Conservation (phyloP, 2,888 invertebrate genomes). For the Hofmannophila pseudospretella region DNA sequence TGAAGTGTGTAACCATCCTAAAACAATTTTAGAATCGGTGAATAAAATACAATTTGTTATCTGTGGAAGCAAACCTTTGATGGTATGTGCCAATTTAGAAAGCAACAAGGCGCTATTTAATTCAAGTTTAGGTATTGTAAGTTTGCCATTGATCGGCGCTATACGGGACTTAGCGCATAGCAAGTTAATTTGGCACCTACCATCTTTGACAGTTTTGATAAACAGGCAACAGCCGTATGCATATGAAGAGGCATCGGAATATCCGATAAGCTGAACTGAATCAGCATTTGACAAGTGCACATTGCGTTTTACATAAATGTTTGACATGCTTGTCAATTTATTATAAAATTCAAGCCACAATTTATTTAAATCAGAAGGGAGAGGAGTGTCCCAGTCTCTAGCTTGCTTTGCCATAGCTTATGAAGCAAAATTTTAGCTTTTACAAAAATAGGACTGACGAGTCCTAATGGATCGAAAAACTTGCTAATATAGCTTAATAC, state of each 20-base stretch:
- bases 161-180: slow-evolving; percentile 13
- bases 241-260: neutral
- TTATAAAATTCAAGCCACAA: neutral
- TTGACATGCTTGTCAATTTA: neutral
- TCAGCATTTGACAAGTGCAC: neutral
- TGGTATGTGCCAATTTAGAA: slow-evolving; percentile 2
- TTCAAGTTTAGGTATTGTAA: slow-evolving; percentile 11
- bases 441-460: slow-evolving; percentile 1
- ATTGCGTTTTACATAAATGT: neutral
- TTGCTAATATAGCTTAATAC: slow-evolving; percentile 1
- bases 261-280: neutral
- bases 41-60: slow-evolving; percentile 4
- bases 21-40: slow-evolving; percentile 11
- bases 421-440: slow-evolving; percentile 3
- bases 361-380: neutral
- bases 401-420: neutral
- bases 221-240: slow-evolving; percentile 12
- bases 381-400: neutral
- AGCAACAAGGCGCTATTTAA: slow-evolving; percentile 10
- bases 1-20: slow-evolving; percentile 10
- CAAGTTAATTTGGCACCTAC: neutral
- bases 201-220: slow-evolving; percentile 2
- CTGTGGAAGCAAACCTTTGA: neutral
- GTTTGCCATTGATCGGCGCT: neutral
- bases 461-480: slow-evolving; percentile 6